Conservation (phyloP, 2,113 vertebrate genomes). For the Odocoileus virginianus region DNA sequence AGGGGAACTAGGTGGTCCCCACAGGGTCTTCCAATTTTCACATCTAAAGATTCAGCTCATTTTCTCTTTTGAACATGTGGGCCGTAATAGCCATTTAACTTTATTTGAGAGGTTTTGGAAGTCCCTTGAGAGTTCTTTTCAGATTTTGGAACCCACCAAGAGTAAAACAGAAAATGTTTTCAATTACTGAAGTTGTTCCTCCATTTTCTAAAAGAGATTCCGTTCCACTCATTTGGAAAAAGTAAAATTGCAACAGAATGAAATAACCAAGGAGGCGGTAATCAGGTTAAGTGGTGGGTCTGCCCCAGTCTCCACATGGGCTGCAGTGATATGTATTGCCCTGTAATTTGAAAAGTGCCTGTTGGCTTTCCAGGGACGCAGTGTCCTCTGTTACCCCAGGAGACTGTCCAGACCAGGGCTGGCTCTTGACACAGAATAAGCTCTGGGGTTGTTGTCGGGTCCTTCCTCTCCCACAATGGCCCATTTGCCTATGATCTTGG, state of each 20-base stretch:
- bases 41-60: not conserved
- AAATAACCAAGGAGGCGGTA: not conserved
- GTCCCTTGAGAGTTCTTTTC: not conserved
- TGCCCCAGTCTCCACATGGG: not conserved
- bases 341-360: not conserved
- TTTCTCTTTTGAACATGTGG: not conserved
- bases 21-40: not conserved
- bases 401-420: not conserved
- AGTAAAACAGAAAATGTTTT: conserved; percentile 35
- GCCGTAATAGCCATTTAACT: not conserved
- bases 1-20: not conserved
- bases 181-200: conserved; percentile 32
- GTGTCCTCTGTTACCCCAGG: not conserved
- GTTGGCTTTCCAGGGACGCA: not conserved
- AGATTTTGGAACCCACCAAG: conserved; percentile 11
- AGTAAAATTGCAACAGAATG: not conserved
- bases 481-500: not conserved
- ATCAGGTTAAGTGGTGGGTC: not conserved
- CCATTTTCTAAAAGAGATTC: conserved; percentile 34
- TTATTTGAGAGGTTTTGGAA: conserved; percentile 13
- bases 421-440: not conserved
- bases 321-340: not conserved
- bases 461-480: not conserved
- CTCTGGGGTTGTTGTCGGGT: not conserved
- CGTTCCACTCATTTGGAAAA: conserved; percentile 26